A percentile compares a stretch with the other conserved stretches of the same genome.
Conservation (phyloP, 2,113 vertebrate species). For the Tauraco erythrolophus region DNA sequence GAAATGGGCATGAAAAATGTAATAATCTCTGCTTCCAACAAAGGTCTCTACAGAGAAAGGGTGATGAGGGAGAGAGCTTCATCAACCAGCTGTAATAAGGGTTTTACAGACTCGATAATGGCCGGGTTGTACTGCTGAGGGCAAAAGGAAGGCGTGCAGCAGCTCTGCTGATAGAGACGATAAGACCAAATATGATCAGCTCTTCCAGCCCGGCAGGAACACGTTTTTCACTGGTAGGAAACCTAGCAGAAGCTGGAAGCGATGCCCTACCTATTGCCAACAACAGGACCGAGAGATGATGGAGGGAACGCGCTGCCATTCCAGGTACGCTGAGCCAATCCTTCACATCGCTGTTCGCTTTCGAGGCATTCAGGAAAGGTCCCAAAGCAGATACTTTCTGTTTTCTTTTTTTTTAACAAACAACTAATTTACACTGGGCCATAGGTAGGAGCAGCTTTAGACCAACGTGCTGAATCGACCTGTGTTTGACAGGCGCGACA, state of each 20-base stretch:
- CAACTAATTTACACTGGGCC: neutral
- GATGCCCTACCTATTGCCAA: accelerated
- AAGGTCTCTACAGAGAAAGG: neutral
- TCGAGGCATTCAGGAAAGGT: neutral
- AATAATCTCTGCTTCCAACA: neutral
- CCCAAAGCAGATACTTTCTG: neutral
- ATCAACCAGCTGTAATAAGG: neutral
- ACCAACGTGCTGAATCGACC: neutral
- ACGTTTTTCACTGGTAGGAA: neutral
- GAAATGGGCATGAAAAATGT: slow-evolving; percentile 37
- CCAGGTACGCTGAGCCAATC: neutral
- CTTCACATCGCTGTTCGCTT: accelerated
- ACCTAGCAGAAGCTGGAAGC: accelerated
- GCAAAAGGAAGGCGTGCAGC: neutral
- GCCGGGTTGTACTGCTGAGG: neutral
- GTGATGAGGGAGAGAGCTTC: neutral
- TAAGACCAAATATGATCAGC: accelerated
- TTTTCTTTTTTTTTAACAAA: accelerated
- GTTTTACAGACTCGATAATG: neutral
- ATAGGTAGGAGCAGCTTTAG: neutral
- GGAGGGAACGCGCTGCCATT: accelerated
- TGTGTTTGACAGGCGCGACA: neutral
- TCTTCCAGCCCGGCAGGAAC: neutral
- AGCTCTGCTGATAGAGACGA: accelerated
- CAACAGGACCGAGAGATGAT: neutral